Conservation (phyloP, 2,888 invertebrate species). For the Eugnorisma glareosa region DNA sequence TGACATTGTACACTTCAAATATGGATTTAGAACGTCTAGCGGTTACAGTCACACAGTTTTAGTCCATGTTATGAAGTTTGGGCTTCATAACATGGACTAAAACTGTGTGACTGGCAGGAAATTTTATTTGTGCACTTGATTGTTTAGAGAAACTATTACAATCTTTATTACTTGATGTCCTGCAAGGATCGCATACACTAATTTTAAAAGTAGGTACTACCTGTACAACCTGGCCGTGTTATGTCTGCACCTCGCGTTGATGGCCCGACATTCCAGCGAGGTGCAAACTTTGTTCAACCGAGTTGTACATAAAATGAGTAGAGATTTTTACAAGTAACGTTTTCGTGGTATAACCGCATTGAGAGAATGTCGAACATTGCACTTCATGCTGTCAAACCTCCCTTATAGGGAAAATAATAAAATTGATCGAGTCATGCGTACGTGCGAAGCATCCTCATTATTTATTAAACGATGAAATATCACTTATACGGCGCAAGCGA, state of each 20-base stretch:
- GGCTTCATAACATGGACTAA: too few species aligned
- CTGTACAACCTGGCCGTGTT: conserved; percentile 40
- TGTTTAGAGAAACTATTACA: neutral
- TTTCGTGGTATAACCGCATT: conserved; percentile 22
- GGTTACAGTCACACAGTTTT: neutral
- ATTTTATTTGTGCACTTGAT: neutral
- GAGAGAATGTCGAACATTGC: conserved; percentile 33
- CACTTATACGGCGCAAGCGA: conserved; percentile 37
- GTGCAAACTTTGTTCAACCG: neutral
- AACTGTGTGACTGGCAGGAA: too few species aligned
- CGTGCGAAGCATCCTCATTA: conserved; percentile 47
- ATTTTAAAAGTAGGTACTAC: neutral
- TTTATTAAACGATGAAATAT: conserved; percentile 56
- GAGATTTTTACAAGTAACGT: conserved; percentile 9
- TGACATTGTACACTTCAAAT: conserved; percentile 26
- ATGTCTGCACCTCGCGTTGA: neutral
- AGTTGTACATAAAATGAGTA: conserved; percentile 1
- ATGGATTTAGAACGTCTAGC: conserved; percentile 19
- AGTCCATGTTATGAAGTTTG: too few species aligned
- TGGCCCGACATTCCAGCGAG: neutral
- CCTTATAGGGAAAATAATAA: conserved; percentile 63
- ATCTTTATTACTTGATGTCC: neutral
- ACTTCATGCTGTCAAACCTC: conserved; percentile 37
- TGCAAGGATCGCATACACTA: neutral
- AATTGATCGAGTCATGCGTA: conserved; percentile 62